A percentile compares a stretch with the other conserved stretches of the same genome.
Evolutionary conservation across 1,140 invertebrate species (phyloP).

Genomic region (Palaemon carinicauda): DNA sequence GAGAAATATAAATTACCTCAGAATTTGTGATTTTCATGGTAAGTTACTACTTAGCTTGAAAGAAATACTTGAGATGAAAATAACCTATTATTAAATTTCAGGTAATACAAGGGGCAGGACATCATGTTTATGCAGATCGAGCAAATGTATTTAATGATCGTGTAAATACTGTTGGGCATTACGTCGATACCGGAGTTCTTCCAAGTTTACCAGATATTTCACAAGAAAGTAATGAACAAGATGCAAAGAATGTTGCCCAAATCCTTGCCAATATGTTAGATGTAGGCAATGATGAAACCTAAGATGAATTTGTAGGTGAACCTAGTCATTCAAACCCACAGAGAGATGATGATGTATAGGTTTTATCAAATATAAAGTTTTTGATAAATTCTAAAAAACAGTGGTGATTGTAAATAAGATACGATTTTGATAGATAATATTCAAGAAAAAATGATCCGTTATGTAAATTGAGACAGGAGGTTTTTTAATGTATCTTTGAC

Average conservation of each 20-base stretch:
- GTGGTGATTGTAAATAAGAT: no score
- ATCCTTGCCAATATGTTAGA: slow-evolving; percentile 21
- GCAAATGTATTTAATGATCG: slow-evolving; percentile 86
- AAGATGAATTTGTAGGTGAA: background rate
- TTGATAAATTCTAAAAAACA: no score
- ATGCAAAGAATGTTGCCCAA: background rate
- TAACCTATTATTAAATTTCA: background rate
- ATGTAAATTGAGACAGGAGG: no score
- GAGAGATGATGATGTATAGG: no score
- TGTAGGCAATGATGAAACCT: slow-evolving; percentile 17
- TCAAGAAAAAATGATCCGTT: no score
- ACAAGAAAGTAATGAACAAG: background rate
- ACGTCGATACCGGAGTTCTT: slow-evolving; percentile 62
- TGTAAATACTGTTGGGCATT: slow-evolving; percentile 77
- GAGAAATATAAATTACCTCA: no score
- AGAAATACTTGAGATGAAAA: slow-evolving; percentile 66
- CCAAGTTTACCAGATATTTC: background rate
- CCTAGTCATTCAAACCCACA: no score
- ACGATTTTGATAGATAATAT: no score
- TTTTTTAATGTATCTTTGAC: no score
- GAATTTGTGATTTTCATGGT: background rate
- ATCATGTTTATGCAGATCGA: slow-evolving; percentile 95
- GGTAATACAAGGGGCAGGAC: slow-evolving; percentile 78
- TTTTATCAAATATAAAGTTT: no score
- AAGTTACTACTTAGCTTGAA: background rate